A percentile compares a stretch with the other conserved stretches of the same genome.
phyloP scores from a whole-genome alignment of 2,797 vertebrate species.

The Falco concolor region DNA sequence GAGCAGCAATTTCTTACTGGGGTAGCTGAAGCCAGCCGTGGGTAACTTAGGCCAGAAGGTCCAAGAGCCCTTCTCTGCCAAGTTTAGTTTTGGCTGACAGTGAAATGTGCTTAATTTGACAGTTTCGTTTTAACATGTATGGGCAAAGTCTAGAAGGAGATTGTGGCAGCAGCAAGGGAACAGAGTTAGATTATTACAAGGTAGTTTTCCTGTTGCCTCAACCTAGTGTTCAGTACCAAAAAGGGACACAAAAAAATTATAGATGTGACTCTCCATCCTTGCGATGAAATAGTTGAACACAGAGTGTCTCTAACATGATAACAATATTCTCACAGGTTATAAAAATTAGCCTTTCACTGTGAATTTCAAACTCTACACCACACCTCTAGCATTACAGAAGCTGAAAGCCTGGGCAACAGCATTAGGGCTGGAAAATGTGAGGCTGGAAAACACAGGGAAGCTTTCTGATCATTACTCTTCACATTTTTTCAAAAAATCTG shows the following conservation, averaged over 20 bases:
- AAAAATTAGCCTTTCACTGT: neutral
- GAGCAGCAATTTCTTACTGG: neutral
- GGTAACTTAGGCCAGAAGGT: slow-evolving; percentile 65
- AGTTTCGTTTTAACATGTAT: slow-evolving; percentile 57
- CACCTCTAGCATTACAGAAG: neutral
- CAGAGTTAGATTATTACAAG: neutral
- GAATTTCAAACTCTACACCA: neutral
- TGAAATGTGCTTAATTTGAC: slow-evolving; percentile 64
- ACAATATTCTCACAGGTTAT: neutral
- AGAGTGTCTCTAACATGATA: neutral
- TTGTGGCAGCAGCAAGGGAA: neutral
- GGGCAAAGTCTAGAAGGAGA: slow-evolving; percentile 48
- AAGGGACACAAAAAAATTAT: neutral
- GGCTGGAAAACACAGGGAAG: neutral
- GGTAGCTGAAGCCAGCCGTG: slow-evolving; percentile 39
- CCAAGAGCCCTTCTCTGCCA: slow-evolving; percentile 54
- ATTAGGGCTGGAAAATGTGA: neutral
- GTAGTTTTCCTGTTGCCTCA: neutral
- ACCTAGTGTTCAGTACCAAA: neutral
- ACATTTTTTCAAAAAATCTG: neutral
- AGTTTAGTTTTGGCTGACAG: slow-evolving; percentile 58
- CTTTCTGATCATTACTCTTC: neutral
- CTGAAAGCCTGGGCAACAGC: neutral
- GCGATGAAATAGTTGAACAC: neutral
- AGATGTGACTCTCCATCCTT: neutral